These are phyloP conservation scores for Coregonus sp. DNA, from an alignment of 2,797 vertebrate genomes.

Conservation along the genomic window DNA sequence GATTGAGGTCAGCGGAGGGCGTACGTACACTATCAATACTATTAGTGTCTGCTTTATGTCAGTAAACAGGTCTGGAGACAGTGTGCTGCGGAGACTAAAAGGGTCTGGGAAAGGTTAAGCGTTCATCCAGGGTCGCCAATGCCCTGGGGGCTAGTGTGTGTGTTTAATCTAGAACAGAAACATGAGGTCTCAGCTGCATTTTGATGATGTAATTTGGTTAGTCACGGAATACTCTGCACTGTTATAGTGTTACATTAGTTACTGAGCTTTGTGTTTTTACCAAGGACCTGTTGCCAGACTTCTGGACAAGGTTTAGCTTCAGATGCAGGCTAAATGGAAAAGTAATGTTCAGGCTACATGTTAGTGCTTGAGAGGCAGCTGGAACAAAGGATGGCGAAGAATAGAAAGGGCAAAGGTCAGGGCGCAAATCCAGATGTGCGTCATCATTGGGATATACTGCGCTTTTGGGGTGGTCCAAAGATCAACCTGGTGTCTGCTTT, in stretches of 20 bases:
- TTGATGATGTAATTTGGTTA: neutral
- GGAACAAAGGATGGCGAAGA: slow-evolving; percentile 16
- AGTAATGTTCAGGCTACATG: slow-evolving; percentile 17
- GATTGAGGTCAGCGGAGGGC: too few species aligned
- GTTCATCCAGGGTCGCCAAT: slow-evolving; percentile 17
- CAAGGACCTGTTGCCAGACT: slow-evolving; percentile 20
- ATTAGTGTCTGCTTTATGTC: neutral
- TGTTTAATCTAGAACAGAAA: slow-evolving; percentile 11
- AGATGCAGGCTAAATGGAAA: neutral
- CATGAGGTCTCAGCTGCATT: neutral
- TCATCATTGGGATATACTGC: neutral
- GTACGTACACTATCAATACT: too few species aligned
- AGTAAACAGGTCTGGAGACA: neutral
- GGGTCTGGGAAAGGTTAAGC: slow-evolving; percentile 20
- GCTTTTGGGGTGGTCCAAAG: slow-evolving; percentile 1
- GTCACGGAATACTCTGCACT: neutral
- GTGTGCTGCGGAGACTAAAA: slow-evolving; percentile 8
- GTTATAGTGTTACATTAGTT: slow-evolving; percentile 3
- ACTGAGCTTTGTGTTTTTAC: neutral
- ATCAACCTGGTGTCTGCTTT: neutral
- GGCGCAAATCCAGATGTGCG: slow-evolving; percentile 51
- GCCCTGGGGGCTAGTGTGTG: slow-evolving; percentile 13
- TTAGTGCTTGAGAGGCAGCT: slow-evolving; percentile 17
- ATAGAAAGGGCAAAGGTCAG: slow-evolving; percentile 55
- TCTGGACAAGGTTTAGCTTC: slow-evolving; percentile 12